Evolutionary conservation across 2,113 vertebrate genomes (phyloP), one percentile per base, ranked within the genome.

Genomic region (Grallaria varia): DNA sequence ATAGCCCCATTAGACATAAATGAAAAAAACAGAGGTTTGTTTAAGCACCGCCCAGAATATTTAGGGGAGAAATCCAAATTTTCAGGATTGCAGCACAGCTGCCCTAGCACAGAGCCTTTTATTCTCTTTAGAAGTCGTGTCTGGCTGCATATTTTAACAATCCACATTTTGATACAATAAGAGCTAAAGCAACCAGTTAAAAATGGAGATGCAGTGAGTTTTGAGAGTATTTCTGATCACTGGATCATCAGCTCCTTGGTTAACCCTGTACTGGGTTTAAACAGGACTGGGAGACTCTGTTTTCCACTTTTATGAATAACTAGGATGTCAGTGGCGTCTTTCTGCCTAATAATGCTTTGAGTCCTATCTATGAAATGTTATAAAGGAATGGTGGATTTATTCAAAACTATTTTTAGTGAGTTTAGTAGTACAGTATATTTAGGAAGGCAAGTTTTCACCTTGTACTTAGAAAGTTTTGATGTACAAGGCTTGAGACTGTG

Each of bases 261-360:
- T 55, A 77, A 14, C 11, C 4, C 3, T 33, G 9, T 7, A 44
- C 50, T 31, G 30, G 8, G 27, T 81, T 71, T 78, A n/a, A 82
- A 50, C 6, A 39, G 6, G 7, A 17, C 8, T 31, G 40, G 11
- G 10, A 80, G 27, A 20, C 25, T 78, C 8, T 25, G 4, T 40
- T 88, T 85, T 60, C 42, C 33, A 35, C 4, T 12, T 58, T 66
- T 45, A 66, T 1, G 1, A 53, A 49, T 47, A 91, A 47, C 2
- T 0, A 0, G 9, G 19, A 45, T 73, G 89, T 85, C 16, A 8
- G 0, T 52, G 42, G 4, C 17, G 16, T 91, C 62, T 75, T 87
- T 45, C 19, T 72, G 12, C 16, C 21, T 52, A 62, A 39, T 22
- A 85, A 58, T 39, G 16, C 16, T 64, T 78, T 81, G 69, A 83